Conservation (phyloP, 2,113 vertebrate genomes). For the Pseudolaguvia tuberculata region DNA sequence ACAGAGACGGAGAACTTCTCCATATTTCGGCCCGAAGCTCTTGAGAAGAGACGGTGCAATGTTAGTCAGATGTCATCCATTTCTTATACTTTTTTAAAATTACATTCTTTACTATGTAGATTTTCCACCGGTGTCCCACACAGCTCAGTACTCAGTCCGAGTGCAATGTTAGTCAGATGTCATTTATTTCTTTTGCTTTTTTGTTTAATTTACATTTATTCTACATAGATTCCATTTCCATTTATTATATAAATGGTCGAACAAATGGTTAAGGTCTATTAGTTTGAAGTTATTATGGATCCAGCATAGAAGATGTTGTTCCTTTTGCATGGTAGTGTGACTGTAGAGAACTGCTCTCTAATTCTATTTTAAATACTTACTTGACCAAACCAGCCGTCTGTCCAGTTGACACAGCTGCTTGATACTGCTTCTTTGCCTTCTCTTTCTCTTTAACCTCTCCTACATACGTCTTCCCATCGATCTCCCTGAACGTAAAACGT, state of each 20-base stretch:
- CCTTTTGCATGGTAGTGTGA: too few species aligned
- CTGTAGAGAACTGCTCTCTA: too few species aligned
- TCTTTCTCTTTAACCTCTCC: constrained; percentile 87
- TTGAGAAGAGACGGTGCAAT: constrained; percentile 50
- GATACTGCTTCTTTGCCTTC: constrained; percentile 82
- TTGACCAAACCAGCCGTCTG: constrained; percentile 86
- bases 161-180: constrained; percentile 11
- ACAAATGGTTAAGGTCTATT: too few species aligned
- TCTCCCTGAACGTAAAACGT: constrained; percentile 66
- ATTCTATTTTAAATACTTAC: constrained; percentile 60
- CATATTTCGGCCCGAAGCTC: constrained; percentile 85
- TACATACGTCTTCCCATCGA: constrained; percentile 73
- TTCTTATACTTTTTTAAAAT: not conserved
- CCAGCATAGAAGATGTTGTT: too few species aligned
- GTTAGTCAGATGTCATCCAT: not conserved
- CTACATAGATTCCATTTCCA: not conserved
- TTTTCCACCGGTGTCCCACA: not conserved
- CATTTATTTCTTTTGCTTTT: not conserved
- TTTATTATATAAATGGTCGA: too few species aligned
- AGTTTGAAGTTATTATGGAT: too few species aligned
- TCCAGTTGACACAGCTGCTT: constrained; percentile 80
- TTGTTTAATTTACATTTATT: not conserved
- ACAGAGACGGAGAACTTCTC: constrained; percentile 88
- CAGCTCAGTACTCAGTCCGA: too few species aligned
- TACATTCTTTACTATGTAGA: not conserved